Conservation (phyloP, 1,140 invertebrate species). For the Xylocopa sonorina region DNA sequence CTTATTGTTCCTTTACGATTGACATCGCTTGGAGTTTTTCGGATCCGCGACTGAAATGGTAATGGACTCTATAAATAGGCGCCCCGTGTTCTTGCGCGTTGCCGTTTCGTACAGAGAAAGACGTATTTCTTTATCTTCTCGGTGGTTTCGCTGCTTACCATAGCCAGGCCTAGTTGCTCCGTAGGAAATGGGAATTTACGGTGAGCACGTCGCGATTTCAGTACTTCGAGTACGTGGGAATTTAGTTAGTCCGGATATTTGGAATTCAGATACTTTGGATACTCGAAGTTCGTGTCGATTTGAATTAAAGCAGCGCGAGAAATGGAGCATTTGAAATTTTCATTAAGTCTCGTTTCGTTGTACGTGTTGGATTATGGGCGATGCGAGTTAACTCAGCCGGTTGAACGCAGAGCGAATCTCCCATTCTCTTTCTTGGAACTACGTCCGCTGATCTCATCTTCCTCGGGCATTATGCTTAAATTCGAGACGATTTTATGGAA, state of each 20-base stretch:
- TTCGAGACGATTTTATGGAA: slow-evolving; percentile 45
- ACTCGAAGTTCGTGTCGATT: too few species aligned
- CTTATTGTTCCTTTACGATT: not conserved
- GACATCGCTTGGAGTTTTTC: not conserved
- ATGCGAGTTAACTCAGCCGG: too few species aligned
- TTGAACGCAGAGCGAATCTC: slow-evolving; percentile 20
- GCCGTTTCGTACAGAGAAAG: not conserved
- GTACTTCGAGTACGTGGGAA: not conserved
- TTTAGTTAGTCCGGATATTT: not conserved
- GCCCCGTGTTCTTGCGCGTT: not conserved
- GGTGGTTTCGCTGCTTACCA: too few species aligned
- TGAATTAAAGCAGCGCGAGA: too few species aligned
- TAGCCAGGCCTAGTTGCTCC: too few species aligned
- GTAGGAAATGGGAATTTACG: too few species aligned
- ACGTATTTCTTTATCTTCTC: not conserved
- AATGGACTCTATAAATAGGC: not conserved
- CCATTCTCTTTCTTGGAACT: slow-evolving; percentile 16
- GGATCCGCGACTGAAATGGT: not conserved
- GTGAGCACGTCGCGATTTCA: not conserved
- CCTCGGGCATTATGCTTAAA: slow-evolving; percentile 7
- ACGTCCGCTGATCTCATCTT: not conserved
- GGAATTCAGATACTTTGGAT: not conserved
- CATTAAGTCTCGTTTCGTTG: too few species aligned
- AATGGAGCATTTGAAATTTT: too few species aligned
- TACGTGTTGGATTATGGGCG: too few species aligned